Evolutionary conservation across 2,113 vertebrate species (phyloP).

Genomic region (Hyperopisus bebe): DNA sequence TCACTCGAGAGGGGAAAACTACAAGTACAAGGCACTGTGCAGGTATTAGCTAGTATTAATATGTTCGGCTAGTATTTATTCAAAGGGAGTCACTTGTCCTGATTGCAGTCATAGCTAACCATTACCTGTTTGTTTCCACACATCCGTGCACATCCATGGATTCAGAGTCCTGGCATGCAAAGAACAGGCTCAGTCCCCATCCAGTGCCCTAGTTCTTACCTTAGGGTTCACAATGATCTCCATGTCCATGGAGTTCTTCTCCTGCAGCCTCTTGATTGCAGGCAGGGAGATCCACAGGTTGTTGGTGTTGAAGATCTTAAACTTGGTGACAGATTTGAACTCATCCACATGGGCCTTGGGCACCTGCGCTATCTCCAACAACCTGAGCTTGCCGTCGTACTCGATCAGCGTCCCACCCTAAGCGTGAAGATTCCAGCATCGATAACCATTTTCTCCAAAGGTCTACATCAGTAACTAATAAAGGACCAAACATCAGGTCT

Average conservation of each 20-base stretch:
- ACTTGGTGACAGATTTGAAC: slow-evolving; percentile 97
- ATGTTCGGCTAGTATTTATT: not conserved
- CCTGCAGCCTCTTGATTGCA: slow-evolving; percentile 84
- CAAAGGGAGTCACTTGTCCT: not conserved
- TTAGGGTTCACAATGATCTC: slow-evolving; percentile 97
- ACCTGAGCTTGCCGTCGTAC: slow-evolving; percentile 83
- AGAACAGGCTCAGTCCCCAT: not conserved
- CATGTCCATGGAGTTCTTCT: slow-evolving; percentile 81
- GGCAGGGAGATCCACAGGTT: slow-evolving; percentile 94
- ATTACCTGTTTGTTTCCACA: not conserved
- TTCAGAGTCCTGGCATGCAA: not conserved
- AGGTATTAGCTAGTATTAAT: not conserved
- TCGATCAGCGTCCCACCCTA: slow-evolving; percentile 93
- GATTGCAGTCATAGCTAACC: not conserved
- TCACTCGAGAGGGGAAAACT: not conserved
- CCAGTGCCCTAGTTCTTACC: slow-evolving; percentile 50
- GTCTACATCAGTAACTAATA: not conserved
- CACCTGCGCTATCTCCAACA: slow-evolving; percentile 96
- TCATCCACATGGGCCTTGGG: slow-evolving; percentile 92
- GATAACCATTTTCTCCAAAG: not conserved
- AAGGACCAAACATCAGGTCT: not conserved
- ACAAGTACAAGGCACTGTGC: not conserved
- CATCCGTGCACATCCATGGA: not conserved
- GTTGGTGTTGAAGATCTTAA: slow-evolving; percentile 99
- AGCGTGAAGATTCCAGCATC: not conserved